Conservation (phyloP, 2,113 vertebrate species). For the Neolamprologus devosi region DNA sequence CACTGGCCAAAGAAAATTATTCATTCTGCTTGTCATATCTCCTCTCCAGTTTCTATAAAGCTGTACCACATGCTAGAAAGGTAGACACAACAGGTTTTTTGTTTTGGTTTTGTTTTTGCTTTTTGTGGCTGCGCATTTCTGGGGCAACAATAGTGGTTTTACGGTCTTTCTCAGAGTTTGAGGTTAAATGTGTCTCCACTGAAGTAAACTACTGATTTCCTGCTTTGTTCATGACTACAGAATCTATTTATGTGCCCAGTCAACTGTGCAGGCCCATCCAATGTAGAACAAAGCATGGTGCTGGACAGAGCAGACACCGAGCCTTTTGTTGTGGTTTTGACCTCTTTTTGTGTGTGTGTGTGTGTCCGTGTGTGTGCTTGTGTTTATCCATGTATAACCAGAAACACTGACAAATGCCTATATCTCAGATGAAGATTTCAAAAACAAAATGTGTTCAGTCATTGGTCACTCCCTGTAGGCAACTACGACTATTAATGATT, state of each 20-base stretch:
- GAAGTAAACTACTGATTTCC: conserved; percentile 26
- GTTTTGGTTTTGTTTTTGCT: not conserved
- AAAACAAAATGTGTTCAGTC: not conserved
- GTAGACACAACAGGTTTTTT: not conserved
- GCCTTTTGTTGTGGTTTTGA: conserved; percentile 39
- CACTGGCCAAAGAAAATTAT: not conserved
- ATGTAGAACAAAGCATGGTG: conserved; percentile 39
- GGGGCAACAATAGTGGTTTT: not conserved
- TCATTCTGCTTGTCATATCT: not conserved
- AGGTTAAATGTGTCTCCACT: not conserved
- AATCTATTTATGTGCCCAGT: conserved; percentile 49
- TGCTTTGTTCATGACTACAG: conserved; percentile 38
- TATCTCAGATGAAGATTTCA: conserved; percentile 25
- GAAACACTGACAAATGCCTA: not conserved
- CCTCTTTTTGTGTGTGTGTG: not conserved
- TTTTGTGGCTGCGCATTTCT: not conserved
- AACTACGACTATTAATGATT: not conserved
- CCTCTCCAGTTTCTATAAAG: not conserved
- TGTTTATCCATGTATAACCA: not conserved
- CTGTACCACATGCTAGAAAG: not conserved
- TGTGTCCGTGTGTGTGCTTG: not conserved
- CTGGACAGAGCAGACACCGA: conserved; percentile 41
- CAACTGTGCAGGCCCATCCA: conserved; percentile 30
- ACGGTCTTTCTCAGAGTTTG: not conserved
- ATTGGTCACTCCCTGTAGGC: not conserved